Base-by-base conservation (phyloP, 2,888 invertebrate species). In the Sarcophaga carnaria region DNA sequence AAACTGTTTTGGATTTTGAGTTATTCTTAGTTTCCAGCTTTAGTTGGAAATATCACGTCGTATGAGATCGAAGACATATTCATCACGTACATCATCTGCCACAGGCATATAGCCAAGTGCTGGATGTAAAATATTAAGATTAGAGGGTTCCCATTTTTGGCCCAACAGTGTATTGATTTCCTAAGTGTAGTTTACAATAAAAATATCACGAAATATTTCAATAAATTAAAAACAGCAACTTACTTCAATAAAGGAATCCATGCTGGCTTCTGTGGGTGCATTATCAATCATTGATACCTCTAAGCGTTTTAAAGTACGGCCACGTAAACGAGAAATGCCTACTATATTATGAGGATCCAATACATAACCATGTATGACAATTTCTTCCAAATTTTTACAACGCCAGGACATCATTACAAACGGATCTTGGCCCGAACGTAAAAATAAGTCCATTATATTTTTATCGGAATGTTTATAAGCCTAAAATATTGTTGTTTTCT, bases 361-460 rank as follows among this genome's bases (percentile, higher is more conserved):
- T 25, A 92, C 90, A 86, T 93, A 93, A 54, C 93, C 95, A 88
- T 95, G 94, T 12, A 95, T 92, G 66, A 95, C 94, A 82, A 95
- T 93, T 89, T 94, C 94, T 85, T 94, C 92, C 6, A 95, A 92
- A 75, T 94, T 93, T 75, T 93, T 93, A 90, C 95, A 95, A 80
- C 94, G 94, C 95, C 95, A 95, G 17, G 95, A 94, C 91, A 95
- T 92, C 95, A 95, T 95, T 27, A 95, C 94, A 89, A 95, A 94
- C 0, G 95, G 95, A 91, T 95, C 93, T 88, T 93, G 93, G 70
- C 91, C 91, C 64, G 90, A 89, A 71, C 90, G 90, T 79, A 91
- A 88, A 87, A 90, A 91, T 77, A 91, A 89, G 88, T 91, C 91
- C 90, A 91, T 91, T 25, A 91, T 89, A 89, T 91, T 92, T 85